A percentile compares a stretch with the other conserved stretches of the same genome.
Evolutionary conservation across 2,888 invertebrate species (phyloP).

Genomic region (Tipula confusa): DNA sequence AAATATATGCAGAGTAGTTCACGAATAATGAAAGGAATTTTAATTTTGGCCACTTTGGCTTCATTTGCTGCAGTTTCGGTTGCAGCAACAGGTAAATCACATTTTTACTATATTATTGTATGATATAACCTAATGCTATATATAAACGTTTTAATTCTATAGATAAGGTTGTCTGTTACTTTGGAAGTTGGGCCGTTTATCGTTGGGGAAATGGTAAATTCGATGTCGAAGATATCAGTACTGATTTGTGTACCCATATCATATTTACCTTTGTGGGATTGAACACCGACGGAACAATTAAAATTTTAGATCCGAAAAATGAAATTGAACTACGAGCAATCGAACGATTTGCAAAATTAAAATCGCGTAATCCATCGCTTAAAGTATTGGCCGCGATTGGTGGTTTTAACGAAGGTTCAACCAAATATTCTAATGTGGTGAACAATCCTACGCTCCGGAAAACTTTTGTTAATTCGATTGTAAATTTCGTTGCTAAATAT

Average conservation of each 20-base stretch:
- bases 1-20: too few species aligned
- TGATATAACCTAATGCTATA: background rate
- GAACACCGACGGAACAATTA: conserved; percentile 49
- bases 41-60: background rate
- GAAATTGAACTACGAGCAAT: conserved; percentile 51
- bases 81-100: background rate
- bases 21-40: background rate
- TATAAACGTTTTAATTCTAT: background rate
- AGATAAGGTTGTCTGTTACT: conserved; percentile 64
- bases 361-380: conserved; percentile 45
- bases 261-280: conserved; percentile 66
- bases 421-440: conserved; percentile 47
- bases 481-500: conserved; percentile 66
- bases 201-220: conserved; percentile 58
- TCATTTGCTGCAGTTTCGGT: background rate
- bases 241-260: conserved; percentile 62
- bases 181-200: conserved; percentile 66
- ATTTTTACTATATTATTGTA: background rate
- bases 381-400: conserved; percentile 55
- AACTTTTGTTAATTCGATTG: conserved; percentile 32
- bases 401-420: conserved; percentile 57
- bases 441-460: background rate
- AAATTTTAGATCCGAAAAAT: conserved; percentile 54
- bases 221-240: conserved; percentile 57
- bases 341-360: conserved; percentile 48